These are phyloP conservation scores for Syngnathus typhle DNA, from an alignment of 2,113 vertebrate genomes.

Conservation along the genomic window DNA sequence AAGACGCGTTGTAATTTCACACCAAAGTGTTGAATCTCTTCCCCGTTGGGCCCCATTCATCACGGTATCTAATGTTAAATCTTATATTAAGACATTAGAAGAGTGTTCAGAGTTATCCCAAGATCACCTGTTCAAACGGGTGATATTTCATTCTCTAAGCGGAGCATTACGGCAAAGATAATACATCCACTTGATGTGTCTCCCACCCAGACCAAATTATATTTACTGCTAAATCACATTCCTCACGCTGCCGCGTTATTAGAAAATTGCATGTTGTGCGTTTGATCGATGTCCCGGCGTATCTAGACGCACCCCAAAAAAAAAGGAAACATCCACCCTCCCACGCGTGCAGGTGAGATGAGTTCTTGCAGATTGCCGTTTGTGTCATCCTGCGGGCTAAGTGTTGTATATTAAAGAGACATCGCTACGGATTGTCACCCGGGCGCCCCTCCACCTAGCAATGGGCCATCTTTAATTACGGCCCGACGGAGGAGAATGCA, in stretches of 20 bases:
- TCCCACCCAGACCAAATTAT: conserved; percentile 65
- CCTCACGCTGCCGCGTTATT: conserved; percentile 60
- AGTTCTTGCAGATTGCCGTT: conserved; percentile 69
- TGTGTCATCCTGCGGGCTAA: conserved; percentile 66
- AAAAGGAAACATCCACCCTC: conserved; percentile 37
- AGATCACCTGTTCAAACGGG: conserved; percentile 54
- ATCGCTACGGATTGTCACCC: conserved; percentile 60
- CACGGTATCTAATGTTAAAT: conserved; percentile 28
- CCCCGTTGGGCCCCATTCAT: conserved; percentile 27
- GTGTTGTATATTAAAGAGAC: conserved; percentile 74
- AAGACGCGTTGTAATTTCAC: conserved; percentile 10
- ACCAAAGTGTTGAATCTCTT: conserved; percentile 37
- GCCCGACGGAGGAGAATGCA: conserved; percentile 58
- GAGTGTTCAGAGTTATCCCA: conserved; percentile 37
- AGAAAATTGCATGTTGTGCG: conserved; percentile 62
- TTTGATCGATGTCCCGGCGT: conserved; percentile 69
- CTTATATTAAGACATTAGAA: conserved; percentile 39
- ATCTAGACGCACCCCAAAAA: conserved; percentile 39
- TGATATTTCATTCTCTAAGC: conserved; percentile 55
- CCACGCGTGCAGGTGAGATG: conserved; percentile 60
- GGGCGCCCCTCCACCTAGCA: conserved; percentile 49
- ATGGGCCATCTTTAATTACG: conserved; percentile 72
- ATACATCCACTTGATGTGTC: conserved; percentile 65
- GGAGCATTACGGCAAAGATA: conserved; percentile 55
- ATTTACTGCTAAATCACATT: conserved; percentile 73